Percentiles rank a stretch among this genome's conserved stretches.
Conservation (phyloP, 2,888 invertebrate species). For the Oscheius sp. region DNA sequence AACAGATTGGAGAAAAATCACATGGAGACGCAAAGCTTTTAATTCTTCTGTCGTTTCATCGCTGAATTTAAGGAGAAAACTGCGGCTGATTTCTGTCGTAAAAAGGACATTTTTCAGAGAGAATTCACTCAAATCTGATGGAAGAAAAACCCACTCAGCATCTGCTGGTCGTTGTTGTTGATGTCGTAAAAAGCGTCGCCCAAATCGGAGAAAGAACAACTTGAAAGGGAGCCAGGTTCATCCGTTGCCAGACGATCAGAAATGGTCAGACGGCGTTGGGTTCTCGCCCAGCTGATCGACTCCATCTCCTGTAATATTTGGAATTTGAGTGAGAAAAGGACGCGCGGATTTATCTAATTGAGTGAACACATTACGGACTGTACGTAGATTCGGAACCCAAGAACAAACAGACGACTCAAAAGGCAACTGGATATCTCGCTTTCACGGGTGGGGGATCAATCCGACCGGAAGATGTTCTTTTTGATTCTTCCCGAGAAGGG, state of each 20-base stretch:
- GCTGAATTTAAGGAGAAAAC: not conserved
- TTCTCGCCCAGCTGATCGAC: not conserved
- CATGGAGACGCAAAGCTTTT: not conserved
- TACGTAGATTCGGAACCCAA: not conserved
- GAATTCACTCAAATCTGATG: not conserved
- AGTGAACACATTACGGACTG: slow-evolving; percentile 19
- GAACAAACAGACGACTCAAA: slow-evolving; percentile 12
- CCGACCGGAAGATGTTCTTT: not conserved
- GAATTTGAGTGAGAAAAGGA: not conserved
- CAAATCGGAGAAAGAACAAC: slow-evolving; percentile 13
- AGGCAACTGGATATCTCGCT: not conserved
- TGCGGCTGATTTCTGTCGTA: not conserved
- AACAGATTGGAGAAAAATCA: not conserved
- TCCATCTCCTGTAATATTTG: not conserved
- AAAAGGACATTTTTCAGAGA: no score
- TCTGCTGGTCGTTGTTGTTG: slow-evolving; percentile 6
- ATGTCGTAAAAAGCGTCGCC: not conserved
- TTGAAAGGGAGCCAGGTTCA: not conserved
- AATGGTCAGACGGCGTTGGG: not conserved
- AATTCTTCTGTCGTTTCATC: not conserved
- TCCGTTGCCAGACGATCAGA: slow-evolving; percentile 17
- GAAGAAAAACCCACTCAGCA: slow-evolving; percentile 3
- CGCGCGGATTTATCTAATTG: not conserved
- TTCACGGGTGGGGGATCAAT: not conserved
- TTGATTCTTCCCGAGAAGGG: not conserved